A percentile compares a stretch with the other conserved stretches of the same genome.
Conservation (phyloP, 2,888 invertebrate genomes). For the Allolobophora icterica region DNA sequence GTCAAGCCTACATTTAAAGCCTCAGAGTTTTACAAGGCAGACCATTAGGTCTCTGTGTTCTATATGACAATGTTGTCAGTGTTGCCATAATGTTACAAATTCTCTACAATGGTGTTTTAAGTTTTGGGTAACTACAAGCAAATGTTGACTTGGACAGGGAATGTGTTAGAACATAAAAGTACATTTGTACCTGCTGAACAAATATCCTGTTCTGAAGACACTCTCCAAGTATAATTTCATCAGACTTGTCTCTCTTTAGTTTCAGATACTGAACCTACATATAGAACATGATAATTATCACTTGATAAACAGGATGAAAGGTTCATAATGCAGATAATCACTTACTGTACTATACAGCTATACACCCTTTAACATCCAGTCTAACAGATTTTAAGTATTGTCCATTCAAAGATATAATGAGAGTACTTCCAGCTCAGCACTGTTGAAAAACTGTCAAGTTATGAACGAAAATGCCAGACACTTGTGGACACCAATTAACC, state of each 20-base stretch:
- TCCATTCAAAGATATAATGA: background rate
- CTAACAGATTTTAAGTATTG: background rate
- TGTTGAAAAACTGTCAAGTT: background rate
- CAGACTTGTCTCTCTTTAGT: constrained; percentile 48
- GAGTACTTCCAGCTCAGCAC: background rate
- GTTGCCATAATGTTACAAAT: background rate
- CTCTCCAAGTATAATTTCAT: constrained; percentile 58
- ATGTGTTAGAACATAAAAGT: background rate
- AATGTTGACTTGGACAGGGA: background rate
- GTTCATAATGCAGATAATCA: background rate
- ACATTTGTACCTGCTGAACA: constrained; percentile 52
- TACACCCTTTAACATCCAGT: background rate
- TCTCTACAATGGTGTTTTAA: background rate
- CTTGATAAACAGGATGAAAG: background rate
- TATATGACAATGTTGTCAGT: too few species aligned
- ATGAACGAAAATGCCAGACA: background rate
- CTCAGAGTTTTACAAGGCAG: background rate
- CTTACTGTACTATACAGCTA: too few species aligned
- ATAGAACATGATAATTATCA: background rate
- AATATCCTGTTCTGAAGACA: constrained; percentile 61
- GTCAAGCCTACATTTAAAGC: background rate
- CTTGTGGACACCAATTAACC: too few species aligned
- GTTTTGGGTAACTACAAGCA: background rate
- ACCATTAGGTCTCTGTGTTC: too few species aligned
- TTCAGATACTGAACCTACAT: constrained; percentile 33